These are phyloP conservation scores for Cacatua alba DNA, from an alignment of 2,113 vertebrate genomes.

Conservation along the genomic window DNA sequence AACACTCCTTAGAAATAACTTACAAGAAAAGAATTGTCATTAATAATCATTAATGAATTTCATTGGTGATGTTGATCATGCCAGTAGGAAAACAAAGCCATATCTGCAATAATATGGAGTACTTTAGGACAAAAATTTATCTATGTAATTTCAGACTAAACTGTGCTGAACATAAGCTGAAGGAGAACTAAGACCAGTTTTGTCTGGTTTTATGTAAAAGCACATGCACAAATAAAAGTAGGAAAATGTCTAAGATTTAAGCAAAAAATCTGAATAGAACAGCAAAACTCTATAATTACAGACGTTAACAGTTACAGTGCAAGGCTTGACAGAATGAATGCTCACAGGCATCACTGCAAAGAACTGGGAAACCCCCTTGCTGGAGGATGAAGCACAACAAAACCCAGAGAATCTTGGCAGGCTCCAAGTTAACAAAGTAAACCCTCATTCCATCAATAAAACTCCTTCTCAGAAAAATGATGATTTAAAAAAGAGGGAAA, in stretches of 20 bases:
- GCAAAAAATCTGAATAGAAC: neutral
- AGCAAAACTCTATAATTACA: neutral
- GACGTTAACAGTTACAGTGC: neutral
- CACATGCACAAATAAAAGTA: neutral
- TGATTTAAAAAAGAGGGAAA: neutral
- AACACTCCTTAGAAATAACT: neutral
- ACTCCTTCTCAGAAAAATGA: neutral
- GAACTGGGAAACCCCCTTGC: neutral
- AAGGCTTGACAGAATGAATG: neutral
- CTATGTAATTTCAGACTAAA: neutral
- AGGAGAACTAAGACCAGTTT: neutral
- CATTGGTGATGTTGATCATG: neutral
- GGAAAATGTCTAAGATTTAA: neutral
- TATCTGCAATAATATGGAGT: neutral
- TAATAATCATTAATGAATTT: neutral
- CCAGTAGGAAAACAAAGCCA: neutral
- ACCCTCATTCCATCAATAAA: neutral
- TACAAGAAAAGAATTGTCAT: neutral
- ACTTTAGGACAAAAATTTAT: neutral
- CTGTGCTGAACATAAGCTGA: neutral
- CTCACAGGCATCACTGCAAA: neutral
- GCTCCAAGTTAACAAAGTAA: neutral
- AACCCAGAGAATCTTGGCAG: neutral
- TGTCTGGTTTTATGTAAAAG: neutral
- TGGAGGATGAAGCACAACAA: neutral